phyloP scores from a whole-genome alignment of 92 coral and sea anemone genomes.

The Zoanthus solanderi region DNA sequence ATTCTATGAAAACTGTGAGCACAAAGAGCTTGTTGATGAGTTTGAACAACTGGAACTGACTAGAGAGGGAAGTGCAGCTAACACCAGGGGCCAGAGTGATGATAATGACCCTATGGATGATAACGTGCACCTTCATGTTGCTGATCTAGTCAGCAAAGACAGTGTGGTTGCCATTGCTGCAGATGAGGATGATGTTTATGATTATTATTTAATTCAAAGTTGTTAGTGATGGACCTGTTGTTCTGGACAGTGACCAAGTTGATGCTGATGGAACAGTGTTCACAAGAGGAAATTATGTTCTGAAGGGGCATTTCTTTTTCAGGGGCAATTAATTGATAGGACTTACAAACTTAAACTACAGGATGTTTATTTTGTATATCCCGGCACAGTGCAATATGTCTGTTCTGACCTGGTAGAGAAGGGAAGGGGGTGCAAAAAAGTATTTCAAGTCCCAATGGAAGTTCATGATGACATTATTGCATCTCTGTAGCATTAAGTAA shows the following conservation, averaged over 20 bases:
- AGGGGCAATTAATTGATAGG: conserved; percentile 1
- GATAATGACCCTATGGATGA: conserved; percentile 27
- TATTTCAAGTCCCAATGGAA: conserved; percentile 49
- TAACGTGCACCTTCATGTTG: conserved; percentile 18
- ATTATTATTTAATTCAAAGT: conserved; percentile 12
- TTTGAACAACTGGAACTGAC: neutral
- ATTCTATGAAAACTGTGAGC: neutral
- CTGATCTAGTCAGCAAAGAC: conserved; percentile 26
- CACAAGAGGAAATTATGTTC: neutral
- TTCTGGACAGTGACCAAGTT: conserved; percentile 11
- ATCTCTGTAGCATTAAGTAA: neutral
- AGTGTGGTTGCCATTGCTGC: conserved; percentile 38
- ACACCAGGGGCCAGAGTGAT: conserved; percentile 14
- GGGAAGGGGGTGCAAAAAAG: conserved; percentile 44
- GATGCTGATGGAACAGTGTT: neutral
- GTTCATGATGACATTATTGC: conserved; percentile 59
- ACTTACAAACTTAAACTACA: conserved; percentile 20
- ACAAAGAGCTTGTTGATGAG: conserved; percentile 24
- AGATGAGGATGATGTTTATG: conserved; percentile 20
- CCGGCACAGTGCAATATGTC: conserved; percentile 54
- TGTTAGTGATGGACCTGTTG: conserved; percentile 17
- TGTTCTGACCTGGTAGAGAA: conserved; percentile 55
- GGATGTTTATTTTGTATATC: conserved; percentile 30
- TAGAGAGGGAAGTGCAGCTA: conserved; percentile 14
- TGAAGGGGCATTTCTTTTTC: neutral